Base-by-base conservation (phyloP, 2,797 vertebrate genomes). In the Anniella stebbinsi region DNA sequence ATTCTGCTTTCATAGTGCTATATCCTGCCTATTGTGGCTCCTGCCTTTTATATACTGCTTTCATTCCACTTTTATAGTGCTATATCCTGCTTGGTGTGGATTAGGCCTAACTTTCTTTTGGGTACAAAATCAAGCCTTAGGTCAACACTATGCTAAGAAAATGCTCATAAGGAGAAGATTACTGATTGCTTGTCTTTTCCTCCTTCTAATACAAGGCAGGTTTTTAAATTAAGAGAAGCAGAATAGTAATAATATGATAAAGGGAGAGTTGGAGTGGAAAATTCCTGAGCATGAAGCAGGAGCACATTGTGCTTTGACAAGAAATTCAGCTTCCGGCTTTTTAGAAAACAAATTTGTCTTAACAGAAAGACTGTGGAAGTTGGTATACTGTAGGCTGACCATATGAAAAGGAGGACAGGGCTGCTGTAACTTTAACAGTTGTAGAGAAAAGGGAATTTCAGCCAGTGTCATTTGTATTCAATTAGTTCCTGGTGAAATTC, bases 251-350 rank as follows among this genome's bases (percentile, higher is more conserved):
- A 45, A 93, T 88, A 90, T 15, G n/a, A 89, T 85, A 28, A 93
- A 93, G 90, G 78, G n/a, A 91, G 87, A 90, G 92, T 85, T 66
- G 92, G 94, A 95, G 90, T 91, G 93, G 92, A 95, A 96, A 95
- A 95, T 94, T 93, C 93, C 93, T 91, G 54, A 95, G 91, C 92
- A 92, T 93, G 90, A 45, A 86, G 0, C 2, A 86, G 94, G 93
- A 93, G 89, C 92, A 88, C 0, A 87, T 33, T 0, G 92, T 30
- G 91, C 90, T 96, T 93, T 92, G 89, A 96, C 93, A 92, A 87
- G 95, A 96, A 93, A 92, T 94, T 91, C 91, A 91, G 87, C 84
- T 76, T 0, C 92, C 91, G 92, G 89, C 78, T 88, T 86, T 90
- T 25, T 89, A 89, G 83, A 93, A 95, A 95, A 94, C 80, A 93